Evolutionary conservation across 2,888 invertebrate species (phyloP), one percentile per base, ranked within the genome.

Genomic region (Andrena bicolor): DNA sequence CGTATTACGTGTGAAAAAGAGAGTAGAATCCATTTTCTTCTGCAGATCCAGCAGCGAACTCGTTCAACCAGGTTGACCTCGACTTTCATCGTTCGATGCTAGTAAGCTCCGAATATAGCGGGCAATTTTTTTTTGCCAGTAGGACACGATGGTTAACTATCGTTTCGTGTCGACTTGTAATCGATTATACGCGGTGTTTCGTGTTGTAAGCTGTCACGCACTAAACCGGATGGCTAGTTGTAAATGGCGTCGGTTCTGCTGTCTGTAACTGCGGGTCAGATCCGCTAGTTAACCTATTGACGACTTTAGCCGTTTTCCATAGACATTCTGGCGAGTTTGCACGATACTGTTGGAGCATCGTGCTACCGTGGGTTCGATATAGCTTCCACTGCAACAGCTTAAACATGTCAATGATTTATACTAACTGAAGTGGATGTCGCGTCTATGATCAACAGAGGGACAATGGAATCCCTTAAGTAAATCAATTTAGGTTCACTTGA

Each of bases 201-300:
- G 77, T 65, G 58, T 60, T 49, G 78, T 69, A 48, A 60, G 51
- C 64, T 77, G 79, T 80, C 75, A 48, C 56, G 35, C 56, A 28
- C 58, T 56, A 56, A 76, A 69, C 53, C 86, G 89, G 76, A 81
- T 80, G 88, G 90, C 87, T 89, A 90, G 87, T 89, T 90, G 85
- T 89, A 89, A 88, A 89, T 82, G 87, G 86, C 85, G 84, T 86
- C 41, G 41, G 61, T 64, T 63, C 60, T 41, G 41, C 41, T 41
- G 66, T 81, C 81, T 81, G 69, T 80, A 80, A 79, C 72, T 69
- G 60, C 30, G 72, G 65, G 63, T 63, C 79, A 72, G 72, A 68
- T 79, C 70, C 80, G n/a, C 8, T 48, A 30, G 69, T 77, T 70
- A 70, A 82, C 74, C 73, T 80, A 82, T 80, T 70, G 80, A 70